Conservation (phyloP, 2,797 vertebrate genomes). For the Thripadectes ignobilis region DNA sequence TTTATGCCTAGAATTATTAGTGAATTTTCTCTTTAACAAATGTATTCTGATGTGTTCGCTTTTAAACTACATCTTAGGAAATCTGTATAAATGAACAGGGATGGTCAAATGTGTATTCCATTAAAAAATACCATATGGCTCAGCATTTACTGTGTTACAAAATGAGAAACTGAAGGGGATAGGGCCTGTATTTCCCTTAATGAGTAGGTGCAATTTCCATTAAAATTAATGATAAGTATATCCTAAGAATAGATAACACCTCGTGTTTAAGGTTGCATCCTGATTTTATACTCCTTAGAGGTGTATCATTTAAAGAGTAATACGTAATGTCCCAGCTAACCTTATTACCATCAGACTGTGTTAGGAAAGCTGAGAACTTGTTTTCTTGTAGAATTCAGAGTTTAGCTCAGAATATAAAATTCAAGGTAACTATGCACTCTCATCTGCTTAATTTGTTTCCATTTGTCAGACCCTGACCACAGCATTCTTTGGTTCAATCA, state of each 20-base stretch:
- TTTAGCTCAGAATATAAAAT: neutral
- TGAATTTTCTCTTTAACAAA: neutral
- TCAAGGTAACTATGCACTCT: neutral
- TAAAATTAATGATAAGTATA: slow-evolving; percentile 29
- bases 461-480: neutral
- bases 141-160: slow-evolving; percentile 13
- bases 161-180: slow-evolving; percentile 13
- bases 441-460: neutral
- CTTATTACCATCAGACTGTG: neutral
- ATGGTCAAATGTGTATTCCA: slow-evolving; percentile 41
- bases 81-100: slow-evolving; percentile 10
- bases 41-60: neutral
- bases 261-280: neutral
- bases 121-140: slow-evolving; percentile 26
- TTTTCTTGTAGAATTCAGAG: neutral
- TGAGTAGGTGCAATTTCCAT: neutral
- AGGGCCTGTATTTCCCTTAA: neutral
- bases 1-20: neutral
- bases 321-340: neutral
- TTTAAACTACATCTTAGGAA: slow-evolving; percentile 12
- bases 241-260: neutral
- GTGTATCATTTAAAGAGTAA: neutral
- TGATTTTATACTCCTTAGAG: neutral
- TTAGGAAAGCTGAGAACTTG: neutral
- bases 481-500: neutral